Evolutionary conservation across 2,797 vertebrate genomes (phyloP).

Genomic region (Ateles fusciceps): DNA sequence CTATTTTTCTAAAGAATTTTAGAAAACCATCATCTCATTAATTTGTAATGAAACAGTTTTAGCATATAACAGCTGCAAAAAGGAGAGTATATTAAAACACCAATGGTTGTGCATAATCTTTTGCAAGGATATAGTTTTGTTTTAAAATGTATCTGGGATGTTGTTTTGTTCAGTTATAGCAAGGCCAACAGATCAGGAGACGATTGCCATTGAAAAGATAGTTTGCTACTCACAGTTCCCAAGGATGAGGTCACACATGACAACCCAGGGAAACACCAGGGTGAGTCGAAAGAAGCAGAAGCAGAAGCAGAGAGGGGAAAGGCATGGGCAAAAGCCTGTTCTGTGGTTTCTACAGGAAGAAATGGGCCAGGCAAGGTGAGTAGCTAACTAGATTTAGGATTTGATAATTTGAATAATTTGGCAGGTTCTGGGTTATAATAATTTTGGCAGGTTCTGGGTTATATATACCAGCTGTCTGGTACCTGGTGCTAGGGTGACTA

Average conservation of each 20-base stretch:
- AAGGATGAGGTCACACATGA: neutral
- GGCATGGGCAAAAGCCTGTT: neutral
- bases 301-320: neutral
- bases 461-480: neutral
- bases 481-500: neutral
- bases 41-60: neutral
- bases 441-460: neutral
- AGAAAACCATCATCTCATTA: neutral
- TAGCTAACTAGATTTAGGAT: neutral
- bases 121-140: neutral
- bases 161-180: neutral
- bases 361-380: neutral
- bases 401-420: neutral
- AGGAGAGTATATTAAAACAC: neutral
- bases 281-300: neutral
- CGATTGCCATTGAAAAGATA: neutral
- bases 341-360: neutral
- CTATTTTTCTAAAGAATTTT: neutral
- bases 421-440: neutral
- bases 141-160: neutral
- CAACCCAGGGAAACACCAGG: neutral
- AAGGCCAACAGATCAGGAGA: neutral
- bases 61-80: neutral
- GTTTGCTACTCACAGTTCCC: neutral
- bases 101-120: neutral